Percentiles rank a stretch among this genome's conserved stretches.
phyloP scores from a whole-genome alignment of 2,113 vertebrate species.

The Grus americana region DNA sequence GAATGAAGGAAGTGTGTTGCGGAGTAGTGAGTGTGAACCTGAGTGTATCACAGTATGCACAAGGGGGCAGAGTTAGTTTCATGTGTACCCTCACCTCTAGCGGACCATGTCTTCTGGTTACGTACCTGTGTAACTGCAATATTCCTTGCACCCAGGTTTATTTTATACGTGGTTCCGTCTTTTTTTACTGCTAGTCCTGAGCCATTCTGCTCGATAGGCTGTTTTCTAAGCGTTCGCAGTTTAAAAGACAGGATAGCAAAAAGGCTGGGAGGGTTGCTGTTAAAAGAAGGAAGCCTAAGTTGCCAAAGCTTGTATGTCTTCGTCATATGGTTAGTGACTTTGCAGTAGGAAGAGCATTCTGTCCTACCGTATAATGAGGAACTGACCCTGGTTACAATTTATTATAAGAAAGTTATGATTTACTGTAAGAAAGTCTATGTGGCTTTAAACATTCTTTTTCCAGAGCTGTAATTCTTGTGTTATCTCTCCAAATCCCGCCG shows the following conservation, averaged over 20 bases:
- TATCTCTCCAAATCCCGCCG: not conserved
- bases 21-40: not conserved
- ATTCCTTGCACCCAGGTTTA: not conserved
- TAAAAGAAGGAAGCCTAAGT: slow-evolving; percentile 53
- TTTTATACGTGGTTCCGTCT: not conserved
- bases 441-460: not conserved
- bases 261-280: slow-evolving; percentile 24
- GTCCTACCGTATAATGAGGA: slow-evolving; percentile 3
- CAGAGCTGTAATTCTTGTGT: slow-evolving; percentile 26
- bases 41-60: not conserved
- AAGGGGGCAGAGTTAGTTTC: slow-evolving; percentile 36
- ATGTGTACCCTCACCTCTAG: not conserved
- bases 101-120: not conserved
- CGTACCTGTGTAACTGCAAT: rapidly evolving
- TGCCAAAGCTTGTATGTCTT: not conserved
- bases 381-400: slow-evolving; percentile 45
- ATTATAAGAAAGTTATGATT: slow-evolving; percentile 30
- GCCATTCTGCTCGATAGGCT: slow-evolving; percentile 13
- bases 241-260: slow-evolving; percentile 38
- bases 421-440: not conserved
- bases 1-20: not conserved
- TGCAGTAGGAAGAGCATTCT: slow-evolving; percentile 41
- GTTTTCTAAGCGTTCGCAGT: not conserved
- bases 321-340: slow-evolving; percentile 35
- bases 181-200: slow-evolving; percentile 2